phyloP scores from a whole-genome alignment of 2,888 invertebrate genomes.

The Lordiphosa andalusiaca region DNA sequence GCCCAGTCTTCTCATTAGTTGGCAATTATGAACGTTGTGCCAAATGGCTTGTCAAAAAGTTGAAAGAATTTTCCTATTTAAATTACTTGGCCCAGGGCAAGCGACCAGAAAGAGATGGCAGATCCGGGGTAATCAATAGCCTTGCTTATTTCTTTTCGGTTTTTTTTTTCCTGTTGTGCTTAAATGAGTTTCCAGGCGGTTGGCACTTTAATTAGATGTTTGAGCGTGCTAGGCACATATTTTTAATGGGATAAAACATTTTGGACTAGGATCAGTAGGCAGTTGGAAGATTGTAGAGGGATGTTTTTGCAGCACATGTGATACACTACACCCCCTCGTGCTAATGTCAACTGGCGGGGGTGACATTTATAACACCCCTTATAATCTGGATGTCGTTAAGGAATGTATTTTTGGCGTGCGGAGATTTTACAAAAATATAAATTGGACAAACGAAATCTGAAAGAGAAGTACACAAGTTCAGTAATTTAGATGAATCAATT shows the following conservation, averaged over 20 bases:
- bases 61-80: conserved; percentile 56
- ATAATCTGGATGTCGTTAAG: too few species aligned
- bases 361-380: too few species aligned
- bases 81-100: conserved; percentile 32
- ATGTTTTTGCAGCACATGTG: too few species aligned
- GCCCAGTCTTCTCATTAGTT: conserved; percentile 42
- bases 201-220: conserved; percentile 51
- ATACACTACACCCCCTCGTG: too few species aligned
- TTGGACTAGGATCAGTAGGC: too few species aligned
- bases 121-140: conserved; percentile 42
- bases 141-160: conserved; percentile 26
- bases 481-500: too few species aligned
- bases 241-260: too few species aligned
- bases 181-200: conserved; percentile 45
- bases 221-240: conserved; percentile 10
- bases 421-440: too few species aligned
- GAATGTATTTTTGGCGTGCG: too few species aligned
- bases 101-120: neutral
- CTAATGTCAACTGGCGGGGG: too few species aligned
- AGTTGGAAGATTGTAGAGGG: too few species aligned
- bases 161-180: conserved; percentile 13
- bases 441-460: neutral
- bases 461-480: neutral
- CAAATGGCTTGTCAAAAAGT: conserved; percentile 53
- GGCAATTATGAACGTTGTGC: conserved; percentile 43